phyloP scores from a whole-genome alignment of 2,888 invertebrate genomes.

The Drosophila demipolita region DNA sequence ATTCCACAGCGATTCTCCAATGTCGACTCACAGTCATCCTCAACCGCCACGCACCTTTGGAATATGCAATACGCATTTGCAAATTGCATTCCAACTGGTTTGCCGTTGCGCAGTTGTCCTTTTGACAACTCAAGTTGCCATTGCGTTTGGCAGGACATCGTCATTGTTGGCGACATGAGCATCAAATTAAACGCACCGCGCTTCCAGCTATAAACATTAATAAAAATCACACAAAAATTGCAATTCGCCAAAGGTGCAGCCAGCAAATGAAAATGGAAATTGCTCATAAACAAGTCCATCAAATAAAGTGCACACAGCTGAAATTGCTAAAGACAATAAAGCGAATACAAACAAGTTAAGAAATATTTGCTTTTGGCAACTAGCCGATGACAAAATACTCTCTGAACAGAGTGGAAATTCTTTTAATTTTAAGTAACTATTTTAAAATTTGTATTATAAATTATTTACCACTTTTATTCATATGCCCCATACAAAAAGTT shows the following conservation, averaged over 20 bases:
- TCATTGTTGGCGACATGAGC: conserved; percentile 35
- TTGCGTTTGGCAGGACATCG: conserved; percentile 44
- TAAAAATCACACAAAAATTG: conserved; percentile 78
- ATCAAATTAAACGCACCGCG: conserved; percentile 70
- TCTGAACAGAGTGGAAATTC: not conserved
- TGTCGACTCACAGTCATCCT: conserved; percentile 1
- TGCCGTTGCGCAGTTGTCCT: conserved; percentile 12
- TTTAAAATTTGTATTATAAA: not conserved
- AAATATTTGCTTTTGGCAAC: not conserved
- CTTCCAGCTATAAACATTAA: conserved; percentile 73
- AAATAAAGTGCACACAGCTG: conserved; percentile 77
- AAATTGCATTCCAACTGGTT: conserved; percentile 67
- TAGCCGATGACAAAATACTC: not conserved
- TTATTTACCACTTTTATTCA: not conserved
- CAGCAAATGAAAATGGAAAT: conserved; percentile 45
- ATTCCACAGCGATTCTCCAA: not conserved
- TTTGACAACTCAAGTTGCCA: conserved; percentile 55
- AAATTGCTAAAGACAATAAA: conserved; percentile 53
- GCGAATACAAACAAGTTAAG: conserved; percentile 21
- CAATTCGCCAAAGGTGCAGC: conserved; percentile 59
- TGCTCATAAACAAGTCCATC: conserved; percentile 79
- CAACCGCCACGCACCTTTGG: conserved; percentile 43
- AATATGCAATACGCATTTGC: conserved; percentile 67
- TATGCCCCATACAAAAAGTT: not conserved
- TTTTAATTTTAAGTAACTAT: not conserved